Conservation (phyloP, 2,888 invertebrate genomes). For the Empis livida region DNA sequence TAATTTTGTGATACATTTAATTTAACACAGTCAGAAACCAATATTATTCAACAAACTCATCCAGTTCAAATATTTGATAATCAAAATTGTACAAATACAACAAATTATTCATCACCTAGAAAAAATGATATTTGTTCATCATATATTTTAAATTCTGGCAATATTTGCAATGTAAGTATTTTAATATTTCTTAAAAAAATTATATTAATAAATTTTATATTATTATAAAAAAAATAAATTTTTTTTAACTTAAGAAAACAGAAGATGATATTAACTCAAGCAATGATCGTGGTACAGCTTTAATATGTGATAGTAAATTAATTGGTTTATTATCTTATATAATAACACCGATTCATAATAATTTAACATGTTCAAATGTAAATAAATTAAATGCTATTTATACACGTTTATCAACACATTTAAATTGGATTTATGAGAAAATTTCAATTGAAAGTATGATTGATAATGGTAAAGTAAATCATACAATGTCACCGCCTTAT, state of each 20-base stretch:
- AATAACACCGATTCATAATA: conserved; percentile 2
- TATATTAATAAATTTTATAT: neutral
- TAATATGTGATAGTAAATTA: conserved; percentile 9
- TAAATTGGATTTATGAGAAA: conserved; percentile 8
- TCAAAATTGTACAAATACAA: conserved; percentile 11
- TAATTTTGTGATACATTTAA: neutral
- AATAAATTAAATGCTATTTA: conserved; percentile 7
- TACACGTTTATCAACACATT: conserved; percentile 2
- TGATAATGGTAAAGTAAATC: neutral
- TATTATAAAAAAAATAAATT: neutral
- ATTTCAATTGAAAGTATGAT: neutral
- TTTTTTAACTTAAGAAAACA: too few relatives aligned
- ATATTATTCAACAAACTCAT: conserved; percentile 12
- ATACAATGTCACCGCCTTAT: conserved; percentile 3
- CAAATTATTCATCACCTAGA: conserved; percentile 7
- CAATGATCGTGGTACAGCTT: conserved; percentile 9
- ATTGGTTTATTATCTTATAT: conserved; percentile 8
- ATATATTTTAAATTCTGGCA: conserved; percentile 13
- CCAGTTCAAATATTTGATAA: conserved; percentile 12
- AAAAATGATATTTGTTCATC: conserved; percentile 16
- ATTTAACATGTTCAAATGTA: neutral
- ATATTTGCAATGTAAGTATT: conserved; percentile 15
- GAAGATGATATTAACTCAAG: conserved; percentile 1
- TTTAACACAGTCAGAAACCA: neutral
- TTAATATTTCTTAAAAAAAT: neutral